These are phyloP conservation scores for Brachystomella parvula DNA, from an alignment of 1,140 invertebrate species.

Conservation along the genomic window DNA sequence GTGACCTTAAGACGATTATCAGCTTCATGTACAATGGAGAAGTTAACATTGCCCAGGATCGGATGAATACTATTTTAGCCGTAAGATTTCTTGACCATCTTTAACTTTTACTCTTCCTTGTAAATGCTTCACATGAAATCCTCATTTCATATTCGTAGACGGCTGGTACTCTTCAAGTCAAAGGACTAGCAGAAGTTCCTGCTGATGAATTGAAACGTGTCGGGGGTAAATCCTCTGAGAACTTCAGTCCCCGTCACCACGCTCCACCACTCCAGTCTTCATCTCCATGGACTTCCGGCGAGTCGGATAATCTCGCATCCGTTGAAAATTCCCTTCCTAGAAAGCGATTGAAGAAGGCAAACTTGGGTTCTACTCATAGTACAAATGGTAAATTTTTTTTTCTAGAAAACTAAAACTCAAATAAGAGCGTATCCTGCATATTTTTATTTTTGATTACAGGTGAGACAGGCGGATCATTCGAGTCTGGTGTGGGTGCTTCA, in stretches of 20 bases:
- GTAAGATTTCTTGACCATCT: constrained; percentile 41
- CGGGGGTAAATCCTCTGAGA: neutral
- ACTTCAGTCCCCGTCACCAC: constrained; percentile 1
- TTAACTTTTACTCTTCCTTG: too few species aligned
- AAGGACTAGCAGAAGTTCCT: constrained; percentile 73
- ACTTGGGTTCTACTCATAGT: constrained; percentile 21
- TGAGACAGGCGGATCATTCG: constrained; percentile 29
- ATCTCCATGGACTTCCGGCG: constrained; percentile 13
- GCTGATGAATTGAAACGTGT: constrained; percentile 43
- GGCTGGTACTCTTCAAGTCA: constrained; percentile 77
- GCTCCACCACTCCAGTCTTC: constrained; percentile 15
- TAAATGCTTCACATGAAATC: neutral
- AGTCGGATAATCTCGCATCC: constrained; percentile 5
- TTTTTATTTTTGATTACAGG: constrained; percentile 19
- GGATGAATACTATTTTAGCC: constrained; percentile 72
- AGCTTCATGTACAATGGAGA: constrained; percentile 89
- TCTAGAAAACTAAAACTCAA: neutral
- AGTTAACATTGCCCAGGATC: constrained; percentile 80
- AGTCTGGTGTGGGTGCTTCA: constrained; percentile 34
- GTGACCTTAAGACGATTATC: constrained; percentile 76
- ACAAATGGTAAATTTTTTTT: constrained; percentile 33
- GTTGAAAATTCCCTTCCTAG: constrained; percentile 32
- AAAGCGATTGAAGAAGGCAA: constrained; percentile 36
- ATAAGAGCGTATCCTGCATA: neutral
- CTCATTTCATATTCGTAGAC: constrained; percentile 48